These are phyloP conservation scores for Microdon myrmicae DNA, from an alignment of 2,888 invertebrate genomes.

Conservation along the genomic window DNA sequence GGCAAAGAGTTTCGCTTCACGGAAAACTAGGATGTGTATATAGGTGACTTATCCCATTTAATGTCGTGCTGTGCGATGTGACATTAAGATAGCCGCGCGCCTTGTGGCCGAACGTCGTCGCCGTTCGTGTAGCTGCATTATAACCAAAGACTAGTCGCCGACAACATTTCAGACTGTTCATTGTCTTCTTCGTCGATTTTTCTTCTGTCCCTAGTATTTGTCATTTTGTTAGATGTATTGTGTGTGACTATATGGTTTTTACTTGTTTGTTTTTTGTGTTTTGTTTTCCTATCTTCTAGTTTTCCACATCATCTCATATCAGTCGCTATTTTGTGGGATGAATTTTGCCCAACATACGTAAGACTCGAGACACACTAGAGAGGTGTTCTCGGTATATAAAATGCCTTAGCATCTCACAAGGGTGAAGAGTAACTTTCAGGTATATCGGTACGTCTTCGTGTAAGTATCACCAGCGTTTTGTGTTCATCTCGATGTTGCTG, in stretches of 20 bases:
- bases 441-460: too few relatives aligned
- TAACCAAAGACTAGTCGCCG: constrained; percentile 18
- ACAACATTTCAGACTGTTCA: constrained; percentile 14
- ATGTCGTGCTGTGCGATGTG: constrained; percentile 53
- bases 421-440: background rate
- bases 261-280: constrained; percentile 2
- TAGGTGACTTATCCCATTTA: constrained; percentile 52
- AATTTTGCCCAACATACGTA: constrained; percentile 34
- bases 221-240: too few relatives aligned
- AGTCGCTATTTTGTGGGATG: constrained; percentile 27
- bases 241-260: too few relatives aligned
- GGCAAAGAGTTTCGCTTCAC: too few relatives aligned
- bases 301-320: constrained; percentile 42
- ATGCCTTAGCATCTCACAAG: background rate
- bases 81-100: constrained; percentile 46
- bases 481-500: too few relatives aligned
- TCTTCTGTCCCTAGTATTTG: too few relatives aligned
- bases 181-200: constrained; percentile 19
- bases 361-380: background rate
- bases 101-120: constrained; percentile 25
- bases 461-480: too few relatives aligned
- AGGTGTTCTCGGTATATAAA: background rate
- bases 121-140: constrained; percentile 3
- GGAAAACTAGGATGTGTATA: constrained; percentile 34
- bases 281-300: too few relatives aligned